Base-by-base conservation (phyloP, 1,140 invertebrate species). In the Aphidius gifuensis region DNA sequence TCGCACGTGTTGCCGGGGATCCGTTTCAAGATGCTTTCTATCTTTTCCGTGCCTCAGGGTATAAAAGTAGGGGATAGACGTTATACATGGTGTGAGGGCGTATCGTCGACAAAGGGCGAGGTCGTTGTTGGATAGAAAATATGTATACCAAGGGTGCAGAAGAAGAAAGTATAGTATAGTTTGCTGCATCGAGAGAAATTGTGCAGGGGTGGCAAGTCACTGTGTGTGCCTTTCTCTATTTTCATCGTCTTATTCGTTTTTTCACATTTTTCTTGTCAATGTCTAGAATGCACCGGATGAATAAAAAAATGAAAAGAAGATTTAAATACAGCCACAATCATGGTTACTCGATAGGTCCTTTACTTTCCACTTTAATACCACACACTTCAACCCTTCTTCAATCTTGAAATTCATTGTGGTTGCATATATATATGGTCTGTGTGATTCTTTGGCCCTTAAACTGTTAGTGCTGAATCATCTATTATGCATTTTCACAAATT, bases 1-100 rank as follows among this genome's bases (percentile, higher is more conserved):
- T 58, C 54, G 55, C 61, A 62, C 61, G 61, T 62, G 61, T 62
- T 62, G 61, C 61, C 61, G 45, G 44, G 61, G 55, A 58, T 58
- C 38, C 60, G 51, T 54, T 58, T 61, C 61, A 62, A 62, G 61
- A 62, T 62, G 61, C 61, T 21, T 58, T 43, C 44, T n/a, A 45
- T 58, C 42, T 58, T 58, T 58, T 58, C 55, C 55, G 43, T 58
- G 11, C 21, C 11, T 21, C 23, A n/a, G 32, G 21, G 43, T 32
- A 9, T 55, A 9, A 11, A 43, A 6, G 9, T 16, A 3, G 5
- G 54, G 38, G 38, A 21, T 47, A 5, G 5, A 11, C 5, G 40
- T 32, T 32, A 32, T 32, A 32, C 4, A 32, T 32, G 46, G 6
- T 6, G 21, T 5, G 11, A 50, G 55, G 55, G 53, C 38, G 61